Evolutionary conservation across 2,888 invertebrate species (phyloP), one percentile per base, ranked within the genome.

Genomic region (Napeogenes sylphis): DNA sequence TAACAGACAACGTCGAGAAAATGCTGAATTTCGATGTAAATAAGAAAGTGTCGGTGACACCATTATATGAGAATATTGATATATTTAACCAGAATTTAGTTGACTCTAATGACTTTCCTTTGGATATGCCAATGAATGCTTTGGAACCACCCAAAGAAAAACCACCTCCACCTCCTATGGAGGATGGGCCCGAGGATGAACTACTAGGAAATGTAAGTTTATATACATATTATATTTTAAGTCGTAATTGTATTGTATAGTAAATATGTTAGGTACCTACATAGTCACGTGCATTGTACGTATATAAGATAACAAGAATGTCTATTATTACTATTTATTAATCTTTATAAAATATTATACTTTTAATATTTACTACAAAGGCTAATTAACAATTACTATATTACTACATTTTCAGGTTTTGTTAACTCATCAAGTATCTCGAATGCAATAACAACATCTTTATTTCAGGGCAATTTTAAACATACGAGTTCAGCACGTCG

Each of bases 61-160:
- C 93, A 2, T 78, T 93, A 45, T 93, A 93, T 74, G 93, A 93
- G 73, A 93, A 93, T 70, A 91, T 93, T 57, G 92, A 93, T 66
- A 87, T 93, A 65, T 92, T 92, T 74, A 92, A 91, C 67, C 84
- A 87, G 70, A 87, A 83, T 59, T 73, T 78, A 45, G 81, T 82
- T 42, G 79, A 79, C 6, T 72, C 73, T 2, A 79, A 73, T 59
- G 84, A 86, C 1, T 93, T 93, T 71, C 92, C 90, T 3, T 77
- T 94, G 73, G 92, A 93, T 67, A 83, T 93, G 70, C 92, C 93
- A 1, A 84, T 91, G 5, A 92, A 92, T 76, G 88, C 84, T 51
- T 69, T 94, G 75, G 95, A 95, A 76, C 96, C 96, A 13, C 95
- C 95, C n/a, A 95, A 94, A 76, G 96, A 96, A 77, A 96, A 96